phyloP scores from a whole-genome alignment of 2,113 vertebrate species.

The Ivindomyrus marchei region DNA sequence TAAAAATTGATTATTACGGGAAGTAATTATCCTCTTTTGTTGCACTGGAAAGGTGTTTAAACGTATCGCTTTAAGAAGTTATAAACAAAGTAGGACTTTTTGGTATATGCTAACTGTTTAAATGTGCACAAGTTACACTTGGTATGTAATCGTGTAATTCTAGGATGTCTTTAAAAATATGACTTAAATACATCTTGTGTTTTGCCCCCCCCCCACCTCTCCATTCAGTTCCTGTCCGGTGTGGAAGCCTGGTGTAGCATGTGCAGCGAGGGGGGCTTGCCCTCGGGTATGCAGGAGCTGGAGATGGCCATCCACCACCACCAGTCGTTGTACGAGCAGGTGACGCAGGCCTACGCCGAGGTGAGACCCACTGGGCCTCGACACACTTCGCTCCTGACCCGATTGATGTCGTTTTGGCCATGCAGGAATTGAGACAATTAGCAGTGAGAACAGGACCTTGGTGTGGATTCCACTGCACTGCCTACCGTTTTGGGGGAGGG shows the following conservation, averaged over 20 bases:
- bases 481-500: background rate
- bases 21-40: background rate
- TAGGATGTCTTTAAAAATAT: background rate
- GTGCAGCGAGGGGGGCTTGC: conserved; percentile 90
- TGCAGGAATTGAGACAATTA: background rate
- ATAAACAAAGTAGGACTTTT: background rate
- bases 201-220: conserved; percentile 25
- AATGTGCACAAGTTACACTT: background rate
- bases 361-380: conserved; percentile 47
- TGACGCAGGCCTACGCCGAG: conserved; percentile 96
- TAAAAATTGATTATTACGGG: background rate
- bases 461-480: background rate
- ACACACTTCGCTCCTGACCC: background rate
- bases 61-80: background rate
- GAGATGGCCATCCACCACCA: conserved; percentile 94
- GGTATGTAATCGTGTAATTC: background rate
- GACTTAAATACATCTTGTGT: background rate
- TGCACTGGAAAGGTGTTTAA: background rate
- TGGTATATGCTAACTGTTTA: background rate
- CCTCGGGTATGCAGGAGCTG: conserved; percentile 90
- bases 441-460: background rate
- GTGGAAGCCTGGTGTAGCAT: conserved; percentile 97
- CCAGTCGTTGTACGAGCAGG: conserved; percentile 93
- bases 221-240: conserved; percentile 81
- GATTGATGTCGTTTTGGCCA: background rate